Evolutionary conservation across 2,888 invertebrate genomes (phyloP).

Genomic region (Strigamia transsilvanica): DNA sequence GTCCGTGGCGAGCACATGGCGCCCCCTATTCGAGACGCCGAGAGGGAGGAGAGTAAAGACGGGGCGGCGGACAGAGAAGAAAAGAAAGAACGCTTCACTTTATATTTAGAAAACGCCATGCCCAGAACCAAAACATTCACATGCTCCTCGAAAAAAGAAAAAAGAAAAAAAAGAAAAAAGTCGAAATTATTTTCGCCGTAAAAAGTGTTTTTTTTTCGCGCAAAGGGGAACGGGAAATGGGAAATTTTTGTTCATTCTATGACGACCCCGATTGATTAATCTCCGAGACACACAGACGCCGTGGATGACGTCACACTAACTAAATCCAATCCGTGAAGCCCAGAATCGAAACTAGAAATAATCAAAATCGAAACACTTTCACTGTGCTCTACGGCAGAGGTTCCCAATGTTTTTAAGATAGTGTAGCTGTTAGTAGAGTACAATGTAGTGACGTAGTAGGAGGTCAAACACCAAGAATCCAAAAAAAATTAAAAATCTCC

Average conservation of each 20-base stretch:
- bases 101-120: conserved; percentile 23
- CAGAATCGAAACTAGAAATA: no score
- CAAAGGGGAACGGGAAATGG: neutral
- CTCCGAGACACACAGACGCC: neutral
- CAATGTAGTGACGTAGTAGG: no score
- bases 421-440: no score
- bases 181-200: neutral
- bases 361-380: no score
- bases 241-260: neutral
- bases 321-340: neutral
- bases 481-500: no score
- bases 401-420: no score
- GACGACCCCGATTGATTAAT: conserved; percentile 18
- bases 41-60: neutral
- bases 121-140: neutral
- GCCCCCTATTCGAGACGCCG: conserved; percentile 27
- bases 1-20: conserved; percentile 23
- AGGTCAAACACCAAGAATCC: no score
- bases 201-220: neutral
- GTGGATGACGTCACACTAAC: neutral
- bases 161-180: neutral
- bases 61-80: neutral
- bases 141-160: neutral
- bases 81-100: conserved; percentile 34
- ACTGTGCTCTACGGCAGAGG: no score